phyloP scores from a whole-genome alignment of 2,797 vertebrate species.

The Sciurus carolinensis region DNA sequence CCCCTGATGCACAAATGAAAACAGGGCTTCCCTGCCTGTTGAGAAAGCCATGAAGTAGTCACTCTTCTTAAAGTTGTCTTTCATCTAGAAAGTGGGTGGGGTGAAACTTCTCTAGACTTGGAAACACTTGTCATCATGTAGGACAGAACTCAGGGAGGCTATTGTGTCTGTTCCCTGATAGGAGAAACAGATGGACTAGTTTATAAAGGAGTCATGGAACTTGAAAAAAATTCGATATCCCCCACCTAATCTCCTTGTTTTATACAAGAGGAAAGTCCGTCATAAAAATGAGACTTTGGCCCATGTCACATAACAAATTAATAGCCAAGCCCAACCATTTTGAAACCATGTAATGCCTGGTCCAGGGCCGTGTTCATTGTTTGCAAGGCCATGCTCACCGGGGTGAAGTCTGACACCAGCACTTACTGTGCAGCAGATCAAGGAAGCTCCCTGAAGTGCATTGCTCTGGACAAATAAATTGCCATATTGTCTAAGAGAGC shows the following conservation, averaged over 20 bases:
- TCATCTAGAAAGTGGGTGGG: too few relatives aligned
- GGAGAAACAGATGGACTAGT: not conserved
- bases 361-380: not conserved
- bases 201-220: not conserved
- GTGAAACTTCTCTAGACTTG: not conserved
- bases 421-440: not conserved
- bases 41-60: too few relatives aligned
- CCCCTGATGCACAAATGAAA: too few relatives aligned
- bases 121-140: conserved; percentile 83
- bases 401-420: not conserved
- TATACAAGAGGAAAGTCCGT: not conserved
- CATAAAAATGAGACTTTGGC: not conserved
- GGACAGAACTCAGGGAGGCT: conserved; percentile 72
- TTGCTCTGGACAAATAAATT: not conserved
- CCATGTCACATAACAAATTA: not conserved
- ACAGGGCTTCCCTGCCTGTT: too few relatives aligned
- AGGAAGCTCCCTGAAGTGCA: not conserved
- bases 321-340: not conserved
- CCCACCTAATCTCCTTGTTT: not conserved
- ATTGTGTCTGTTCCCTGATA: conserved; percentile 80
- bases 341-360: not conserved
- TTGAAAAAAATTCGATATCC: not conserved
- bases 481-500: not conserved
- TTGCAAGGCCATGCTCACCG: not conserved
- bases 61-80: too few relatives aligned